These are phyloP conservation scores for Noctilio leporinus DNA, from an alignment of 2,113 vertebrate species.

Conservation along the genomic window DNA sequence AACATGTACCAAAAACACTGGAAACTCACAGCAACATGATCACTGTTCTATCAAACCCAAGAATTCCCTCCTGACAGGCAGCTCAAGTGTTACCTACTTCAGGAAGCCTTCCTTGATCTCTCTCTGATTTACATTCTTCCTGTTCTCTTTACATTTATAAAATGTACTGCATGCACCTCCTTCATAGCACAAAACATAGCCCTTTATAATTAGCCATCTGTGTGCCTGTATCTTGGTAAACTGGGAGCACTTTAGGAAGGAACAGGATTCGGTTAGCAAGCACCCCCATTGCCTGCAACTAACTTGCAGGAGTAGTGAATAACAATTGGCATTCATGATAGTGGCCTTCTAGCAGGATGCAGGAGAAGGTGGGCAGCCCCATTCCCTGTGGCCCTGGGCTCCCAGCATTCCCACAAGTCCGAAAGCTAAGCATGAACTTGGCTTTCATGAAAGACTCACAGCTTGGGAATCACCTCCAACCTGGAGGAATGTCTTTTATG, in stretches of 20 bases:
- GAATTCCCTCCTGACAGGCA: neutral
- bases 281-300: neutral
- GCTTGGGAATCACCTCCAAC: neutral
- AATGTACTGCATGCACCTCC: neutral
- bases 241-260: neutral
- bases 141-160: neutral
- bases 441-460: neutral
- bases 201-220: neutral
- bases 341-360: neutral
- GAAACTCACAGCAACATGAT: neutral
- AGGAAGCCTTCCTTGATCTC: neutral
- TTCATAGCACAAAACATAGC: neutral
- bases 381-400: neutral
- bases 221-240: neutral
- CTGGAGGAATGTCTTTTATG: neutral
- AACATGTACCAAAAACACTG: neutral
- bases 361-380: neutral
- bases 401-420: neutral
- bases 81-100: neutral
- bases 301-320: neutral
- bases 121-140: neutral
- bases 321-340: fast-evolving
- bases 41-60: neutral
- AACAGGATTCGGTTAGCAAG: neutral
- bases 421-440: neutral